phyloP scores from a whole-genome alignment of 2,888 invertebrate species.

The Cacoxenus indagator region DNA sequence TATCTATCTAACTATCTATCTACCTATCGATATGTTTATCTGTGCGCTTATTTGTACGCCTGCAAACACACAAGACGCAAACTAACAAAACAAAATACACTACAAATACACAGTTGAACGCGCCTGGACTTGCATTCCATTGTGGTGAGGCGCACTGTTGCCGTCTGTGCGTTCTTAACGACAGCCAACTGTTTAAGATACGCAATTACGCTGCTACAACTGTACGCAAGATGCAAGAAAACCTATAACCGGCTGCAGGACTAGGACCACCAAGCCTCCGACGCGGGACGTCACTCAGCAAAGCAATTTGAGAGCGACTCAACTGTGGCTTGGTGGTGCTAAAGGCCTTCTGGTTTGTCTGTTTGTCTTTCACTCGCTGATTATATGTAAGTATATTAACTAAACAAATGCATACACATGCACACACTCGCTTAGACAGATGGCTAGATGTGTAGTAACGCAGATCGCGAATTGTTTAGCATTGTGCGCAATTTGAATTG shows the following conservation, averaged over 20 bases:
- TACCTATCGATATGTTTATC: not conserved
- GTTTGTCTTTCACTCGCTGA: not conserved
- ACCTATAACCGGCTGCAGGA: not conserved
- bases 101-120: not conserved
- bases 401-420: not conserved
- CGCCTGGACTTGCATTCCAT: not conserved
- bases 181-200: not conserved
- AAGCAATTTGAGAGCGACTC: no score
- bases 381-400: not conserved
- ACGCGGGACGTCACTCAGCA: not conserved
- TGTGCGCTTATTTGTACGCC: not conserved
- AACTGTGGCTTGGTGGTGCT: not conserved
- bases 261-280: not conserved
- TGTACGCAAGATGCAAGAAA: not conserved
- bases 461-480: constrained; percentile 20
- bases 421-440: constrained; percentile 7
- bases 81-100: not conserved
- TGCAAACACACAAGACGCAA: not conserved
- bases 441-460: not conserved
- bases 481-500: constrained; percentile 20
- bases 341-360: not conserved
- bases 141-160: not conserved
- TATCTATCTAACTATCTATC: not conserved
- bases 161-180: no score
- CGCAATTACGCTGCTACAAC: not conserved